Conservation (phyloP, 2,797 vertebrate genomes). For the Macropodus opercularis region DNA sequence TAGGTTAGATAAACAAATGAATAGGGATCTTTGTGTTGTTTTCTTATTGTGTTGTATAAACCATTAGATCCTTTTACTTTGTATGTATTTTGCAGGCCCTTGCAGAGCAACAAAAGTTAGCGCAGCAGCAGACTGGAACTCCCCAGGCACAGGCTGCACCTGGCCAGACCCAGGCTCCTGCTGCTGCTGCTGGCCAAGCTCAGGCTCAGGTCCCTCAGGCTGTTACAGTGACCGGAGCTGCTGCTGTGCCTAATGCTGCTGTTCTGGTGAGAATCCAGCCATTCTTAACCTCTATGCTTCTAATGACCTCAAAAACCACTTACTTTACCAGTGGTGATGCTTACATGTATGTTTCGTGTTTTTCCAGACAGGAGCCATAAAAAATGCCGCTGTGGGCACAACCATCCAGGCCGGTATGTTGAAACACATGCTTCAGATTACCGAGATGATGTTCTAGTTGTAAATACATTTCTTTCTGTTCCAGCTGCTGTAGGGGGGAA, state of each 20-base stretch:
- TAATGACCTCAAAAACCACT: background rate
- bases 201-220: slow-evolving; percentile 79
- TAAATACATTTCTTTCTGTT: slow-evolving; percentile 51
- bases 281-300: background rate
- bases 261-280: slow-evolving; percentile 85
- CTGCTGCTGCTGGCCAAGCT: slow-evolving; percentile 57
- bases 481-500: slow-evolving; percentile 90
- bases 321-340: background rate
- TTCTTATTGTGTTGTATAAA: no score
- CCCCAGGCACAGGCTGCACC: slow-evolving; percentile 77
- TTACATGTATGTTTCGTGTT: slow-evolving; percentile 28
- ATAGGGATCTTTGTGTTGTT: no score
- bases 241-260: slow-evolving; percentile 87
- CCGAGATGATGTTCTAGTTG: slow-evolving; percentile 24
- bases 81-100: slow-evolving; percentile 81
- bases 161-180: slow-evolving; percentile 76
- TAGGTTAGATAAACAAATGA: no score
- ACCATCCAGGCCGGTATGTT: slow-evolving; percentile 89
- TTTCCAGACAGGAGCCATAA: slow-evolving; percentile 89
- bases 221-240: slow-evolving; percentile 80
- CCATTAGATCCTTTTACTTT: background rate
- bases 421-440: slow-evolving; percentile 21
- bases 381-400: slow-evolving; percentile 87
- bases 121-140: slow-evolving; percentile 80
- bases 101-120: slow-evolving; percentile 91